Conservation (phyloP, 2,113 vertebrate species). For the Plestiodon gilberti region DNA sequence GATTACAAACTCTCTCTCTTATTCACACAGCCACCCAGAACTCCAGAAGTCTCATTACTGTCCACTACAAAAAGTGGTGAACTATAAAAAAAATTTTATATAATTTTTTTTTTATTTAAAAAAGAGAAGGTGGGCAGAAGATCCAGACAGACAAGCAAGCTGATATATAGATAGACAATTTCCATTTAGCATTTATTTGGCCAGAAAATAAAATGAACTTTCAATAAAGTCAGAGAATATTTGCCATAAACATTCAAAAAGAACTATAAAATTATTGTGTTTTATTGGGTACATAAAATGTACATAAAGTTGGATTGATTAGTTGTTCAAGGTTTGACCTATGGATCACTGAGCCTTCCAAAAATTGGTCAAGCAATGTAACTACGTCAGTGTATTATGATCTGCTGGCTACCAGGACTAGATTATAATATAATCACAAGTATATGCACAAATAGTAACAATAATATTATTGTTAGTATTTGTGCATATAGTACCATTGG, state of each 20-base stretch:
- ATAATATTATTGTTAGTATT: neutral
- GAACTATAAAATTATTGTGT: neutral
- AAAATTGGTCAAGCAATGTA: neutral
- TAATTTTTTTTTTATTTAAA: no score
- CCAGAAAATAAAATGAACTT: neutral
- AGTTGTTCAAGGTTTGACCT: neutral
- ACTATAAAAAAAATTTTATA: neutral
- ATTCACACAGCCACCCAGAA: neutral
- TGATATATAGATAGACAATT: neutral
- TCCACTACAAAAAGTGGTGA: neutral
- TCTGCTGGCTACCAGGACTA: neutral
- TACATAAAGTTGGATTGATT: neutral
- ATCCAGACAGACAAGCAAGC: neutral
- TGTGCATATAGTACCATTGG: neutral
- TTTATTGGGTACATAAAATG: neutral
- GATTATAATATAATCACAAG: no score
- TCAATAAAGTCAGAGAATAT: neutral
- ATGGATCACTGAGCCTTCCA: neutral
- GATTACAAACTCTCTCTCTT: neutral
- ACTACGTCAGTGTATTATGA: neutral
- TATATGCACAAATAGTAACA: no score
- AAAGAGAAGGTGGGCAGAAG: neutral
- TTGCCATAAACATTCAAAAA: neutral
- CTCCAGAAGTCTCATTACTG: neutral
- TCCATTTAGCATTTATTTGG: neutral